These are phyloP conservation scores for Champsocephalus esox DNA, from an alignment of 2,797 vertebrate genomes.

Conservation along the genomic window DNA sequence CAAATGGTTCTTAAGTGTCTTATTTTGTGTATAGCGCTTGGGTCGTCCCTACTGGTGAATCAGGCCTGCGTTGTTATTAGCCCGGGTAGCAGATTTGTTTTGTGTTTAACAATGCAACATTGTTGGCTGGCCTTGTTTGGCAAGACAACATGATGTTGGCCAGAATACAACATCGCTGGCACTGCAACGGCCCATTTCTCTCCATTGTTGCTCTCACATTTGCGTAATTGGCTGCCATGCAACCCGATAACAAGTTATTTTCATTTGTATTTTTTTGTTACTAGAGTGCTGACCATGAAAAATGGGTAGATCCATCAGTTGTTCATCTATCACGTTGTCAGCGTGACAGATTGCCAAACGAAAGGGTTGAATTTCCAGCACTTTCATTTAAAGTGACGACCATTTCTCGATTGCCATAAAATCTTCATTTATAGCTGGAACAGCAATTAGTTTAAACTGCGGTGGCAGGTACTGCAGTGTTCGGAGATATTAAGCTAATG, in stretches of 20 bases:
- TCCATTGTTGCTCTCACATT: slow-evolving; percentile 63
- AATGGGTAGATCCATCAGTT: slow-evolving; percentile 89
- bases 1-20: slow-evolving; percentile 44
- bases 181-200: slow-evolving; percentile 45
- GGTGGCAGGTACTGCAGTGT: slow-evolving; percentile 5
- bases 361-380: slow-evolving; percentile 53
- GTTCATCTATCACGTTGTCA: slow-evolving; percentile 72
- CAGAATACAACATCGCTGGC: slow-evolving; percentile 65
- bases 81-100: slow-evolving; percentile 70
- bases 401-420: slow-evolving; percentile 70
- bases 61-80: slow-evolving; percentile 66
- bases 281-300: slow-evolving; percentile 90
- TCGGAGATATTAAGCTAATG: slow-evolving; percentile 27
- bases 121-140: slow-evolving; percentile 73
- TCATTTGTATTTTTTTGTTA: slow-evolving; percentile 86
- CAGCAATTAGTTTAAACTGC: slow-evolving; percentile 11
- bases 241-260: slow-evolving; percentile 71
- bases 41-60: slow-evolving; percentile 41
- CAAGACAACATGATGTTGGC: slow-evolving; percentile 69
- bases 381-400: slow-evolving; percentile 74
- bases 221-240: slow-evolving; percentile 57
- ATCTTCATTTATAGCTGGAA: slow-evolving; percentile 22
- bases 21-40: slow-evolving; percentile 29
- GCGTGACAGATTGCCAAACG: slow-evolving; percentile 66
- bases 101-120: slow-evolving; percentile 62